Base-by-base conservation (phyloP, 2,888 invertebrate genomes). In the Pollenia griseotomentosa region DNA sequence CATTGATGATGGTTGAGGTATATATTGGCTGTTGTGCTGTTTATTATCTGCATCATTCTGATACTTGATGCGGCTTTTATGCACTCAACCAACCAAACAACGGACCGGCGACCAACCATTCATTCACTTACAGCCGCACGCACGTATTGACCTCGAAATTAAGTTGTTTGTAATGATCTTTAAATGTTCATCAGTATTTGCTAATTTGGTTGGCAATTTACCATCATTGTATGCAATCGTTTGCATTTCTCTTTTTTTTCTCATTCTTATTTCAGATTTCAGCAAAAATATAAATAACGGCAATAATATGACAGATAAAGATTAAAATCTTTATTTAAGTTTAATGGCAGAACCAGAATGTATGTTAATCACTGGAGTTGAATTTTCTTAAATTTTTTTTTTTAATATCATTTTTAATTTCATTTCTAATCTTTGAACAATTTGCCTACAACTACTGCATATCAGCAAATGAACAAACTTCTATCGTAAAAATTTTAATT, bases 131-230 rank as follows among this genome's bases (percentile, higher is more conserved):
- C 23, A 68, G 42, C 14, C 19, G 23, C 10, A 5, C 57, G 48
- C 74, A 44, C 57, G 51, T 77, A 75, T 78, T 87, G 80, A 66
- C 77, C 77, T 59, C 80, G 51, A 77, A 83, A 87, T 83, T 87
- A 83, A 87, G 80, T 87, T 87, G 86, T 87, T 83, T 87, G 66
- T 68, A 83, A 73, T 81, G 86, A 87, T 87, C 83, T 87, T 61
- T 59, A 77, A 77, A 77, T 83, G 23, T 19, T 57, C 78, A 80
- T 73, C 71, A 66, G 57, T 82, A 66, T 83, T 86, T 80, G 75
- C 77, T 70, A 80, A 83, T 83, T 86, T 80, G 77, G 55, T 59
- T 71, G 65, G 59, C 75, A 75, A 73, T 81, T 73, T 46, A 59
- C 48, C 46, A 61, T 33, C 74, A 51, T 48, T 16, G 77, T n/a